phyloP scores from a whole-genome alignment of 2,888 invertebrate genomes.

The Hemaris fuciformis region DNA sequence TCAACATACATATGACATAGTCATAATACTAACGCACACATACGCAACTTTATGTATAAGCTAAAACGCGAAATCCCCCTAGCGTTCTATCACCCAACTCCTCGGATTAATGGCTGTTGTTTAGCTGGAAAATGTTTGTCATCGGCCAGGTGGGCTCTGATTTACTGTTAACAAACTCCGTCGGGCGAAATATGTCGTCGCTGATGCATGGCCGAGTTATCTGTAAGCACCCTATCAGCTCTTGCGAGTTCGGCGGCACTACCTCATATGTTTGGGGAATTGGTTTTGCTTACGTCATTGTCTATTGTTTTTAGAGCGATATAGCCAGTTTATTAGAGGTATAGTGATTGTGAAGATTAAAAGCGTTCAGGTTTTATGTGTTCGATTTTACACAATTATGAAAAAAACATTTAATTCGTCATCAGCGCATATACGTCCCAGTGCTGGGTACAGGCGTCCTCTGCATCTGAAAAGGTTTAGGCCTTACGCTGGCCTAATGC shows the following conservation, averaged over 20 bases:
- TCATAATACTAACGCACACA: too few relatives aligned
- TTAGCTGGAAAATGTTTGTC: slow-evolving; percentile 61
- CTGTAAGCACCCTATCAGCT: not conserved
- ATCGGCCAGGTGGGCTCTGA: slow-evolving; percentile 50
- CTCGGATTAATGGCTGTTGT: slow-evolving; percentile 59
- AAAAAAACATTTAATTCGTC: too few relatives aligned
- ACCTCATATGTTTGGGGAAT: not conserved
- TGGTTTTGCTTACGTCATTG: not conserved
- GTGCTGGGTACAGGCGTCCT: too few relatives aligned
- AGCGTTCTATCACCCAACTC: slow-evolving; percentile 8
- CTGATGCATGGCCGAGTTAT: slow-evolving; percentile 11
- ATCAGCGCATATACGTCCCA: too few relatives aligned
- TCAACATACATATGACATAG: too few relatives aligned
- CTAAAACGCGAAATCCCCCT: not conserved
- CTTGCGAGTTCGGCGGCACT: not conserved
- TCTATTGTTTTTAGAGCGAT: not conserved
- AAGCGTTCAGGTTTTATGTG: too few relatives aligned
- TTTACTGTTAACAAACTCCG: slow-evolving; percentile 19
- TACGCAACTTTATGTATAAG: too few relatives aligned
- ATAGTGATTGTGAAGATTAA: not conserved
- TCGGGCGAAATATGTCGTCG: slow-evolving; percentile 10
- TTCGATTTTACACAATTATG: too few relatives aligned
- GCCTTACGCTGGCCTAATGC: too few relatives aligned
- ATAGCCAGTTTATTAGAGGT: not conserved
- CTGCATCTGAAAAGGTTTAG: too few relatives aligned